Conservation (phyloP, 2,797 vertebrate species). For the Gallinago solitaria region DNA sequence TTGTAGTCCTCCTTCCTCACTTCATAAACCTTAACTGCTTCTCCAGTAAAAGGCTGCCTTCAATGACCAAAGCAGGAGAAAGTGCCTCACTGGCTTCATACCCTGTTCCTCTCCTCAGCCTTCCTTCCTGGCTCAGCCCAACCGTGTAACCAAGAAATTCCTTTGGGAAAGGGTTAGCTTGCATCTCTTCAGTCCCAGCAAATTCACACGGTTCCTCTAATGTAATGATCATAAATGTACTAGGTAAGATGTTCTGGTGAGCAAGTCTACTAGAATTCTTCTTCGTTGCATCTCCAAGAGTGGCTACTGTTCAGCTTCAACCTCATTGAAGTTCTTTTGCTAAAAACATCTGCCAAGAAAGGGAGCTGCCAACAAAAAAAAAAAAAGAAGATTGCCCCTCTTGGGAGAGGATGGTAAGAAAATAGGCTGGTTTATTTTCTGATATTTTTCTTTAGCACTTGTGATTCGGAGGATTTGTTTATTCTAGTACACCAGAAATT, state of each 20-base stretch:
- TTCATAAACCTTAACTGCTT: background rate
- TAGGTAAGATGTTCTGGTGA: background rate
- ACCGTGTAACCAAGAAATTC: background rate
- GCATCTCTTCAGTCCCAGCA: background rate
- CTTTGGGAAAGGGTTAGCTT: background rate
- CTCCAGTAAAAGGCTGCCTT: background rate
- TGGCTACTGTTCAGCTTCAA: background rate
- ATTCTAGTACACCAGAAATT: background rate
- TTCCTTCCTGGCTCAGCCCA: background rate
- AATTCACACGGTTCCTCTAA: background rate
- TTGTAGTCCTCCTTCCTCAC: background rate
- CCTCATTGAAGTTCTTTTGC: background rate
- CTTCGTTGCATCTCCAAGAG: background rate
- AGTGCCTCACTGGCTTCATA: background rate
- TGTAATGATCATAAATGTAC: background rate
- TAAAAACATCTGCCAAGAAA: background rate
- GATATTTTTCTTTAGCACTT: background rate
- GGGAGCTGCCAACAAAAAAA: background rate
- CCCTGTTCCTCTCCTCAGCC: background rate
- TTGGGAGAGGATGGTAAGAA: background rate
- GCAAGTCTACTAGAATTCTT: background rate
- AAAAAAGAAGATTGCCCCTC: background rate
- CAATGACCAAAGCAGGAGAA: background rate
- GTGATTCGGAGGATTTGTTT: background rate
- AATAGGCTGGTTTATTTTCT: background rate